Evolutionary conservation across 2,113 vertebrate species (phyloP).

Genomic region (Lonchura striata): DNA sequence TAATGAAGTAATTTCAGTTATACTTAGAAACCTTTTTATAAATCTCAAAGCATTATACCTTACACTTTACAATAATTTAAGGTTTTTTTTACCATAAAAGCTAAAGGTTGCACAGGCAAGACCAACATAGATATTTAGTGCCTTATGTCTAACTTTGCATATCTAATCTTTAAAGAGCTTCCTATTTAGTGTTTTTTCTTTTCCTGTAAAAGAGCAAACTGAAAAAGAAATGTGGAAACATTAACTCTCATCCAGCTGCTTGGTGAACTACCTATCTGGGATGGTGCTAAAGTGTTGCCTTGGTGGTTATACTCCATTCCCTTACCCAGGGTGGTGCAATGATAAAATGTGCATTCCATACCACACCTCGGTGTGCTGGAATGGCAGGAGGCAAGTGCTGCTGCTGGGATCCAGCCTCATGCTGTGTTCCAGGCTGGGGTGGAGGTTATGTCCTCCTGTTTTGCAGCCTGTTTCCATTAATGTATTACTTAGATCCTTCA

Average conservation of each 20-base stretch:
- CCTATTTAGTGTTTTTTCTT: background rate
- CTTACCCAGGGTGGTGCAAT: background rate
- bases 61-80: background rate
- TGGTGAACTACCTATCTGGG: background rate
- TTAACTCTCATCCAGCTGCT: background rate
- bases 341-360: background rate
- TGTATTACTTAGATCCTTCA: background rate
- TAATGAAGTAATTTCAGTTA: background rate
- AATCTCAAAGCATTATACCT: background rate
- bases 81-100: background rate
- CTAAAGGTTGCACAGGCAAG: background rate
- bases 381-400: fast-evolving
- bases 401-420: background rate
- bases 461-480: background rate
- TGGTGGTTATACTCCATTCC: background rate
- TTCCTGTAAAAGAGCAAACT: background rate
- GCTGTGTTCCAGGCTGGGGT: background rate
- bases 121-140: background rate
- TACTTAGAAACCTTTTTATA: background rate
- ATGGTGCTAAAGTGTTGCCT: background rate
- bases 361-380: fast-evolving
- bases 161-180: background rate
- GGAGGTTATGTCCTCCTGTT: background rate
- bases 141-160: background rate
- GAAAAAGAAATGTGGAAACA: background rate